phyloP scores from a whole-genome alignment of 2,113 vertebrate genomes.

The Rallus limicola region DNA sequence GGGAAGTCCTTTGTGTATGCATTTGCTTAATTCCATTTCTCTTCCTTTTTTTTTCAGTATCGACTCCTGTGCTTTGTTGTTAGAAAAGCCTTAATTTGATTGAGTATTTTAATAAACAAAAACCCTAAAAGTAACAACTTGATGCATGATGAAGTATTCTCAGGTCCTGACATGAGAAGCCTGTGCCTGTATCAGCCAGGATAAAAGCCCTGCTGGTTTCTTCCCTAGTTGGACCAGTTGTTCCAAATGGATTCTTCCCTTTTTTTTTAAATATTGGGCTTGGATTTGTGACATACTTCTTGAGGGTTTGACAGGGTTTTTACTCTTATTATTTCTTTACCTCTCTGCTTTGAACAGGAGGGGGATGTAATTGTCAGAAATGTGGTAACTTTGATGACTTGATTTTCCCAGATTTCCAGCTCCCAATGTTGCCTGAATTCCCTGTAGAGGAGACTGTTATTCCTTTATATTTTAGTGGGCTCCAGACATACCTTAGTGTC shows the following conservation, averaged over 20 bases:
- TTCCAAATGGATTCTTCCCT: neutral
- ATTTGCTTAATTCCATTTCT: neutral
- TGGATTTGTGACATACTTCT: neutral
- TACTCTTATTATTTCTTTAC: fast-evolving
- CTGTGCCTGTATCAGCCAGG: neutral
- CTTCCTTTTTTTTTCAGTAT: neutral
- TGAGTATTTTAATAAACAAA: slow-evolving; percentile 30
- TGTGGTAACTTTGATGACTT: neutral
- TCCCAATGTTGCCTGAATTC: neutral
- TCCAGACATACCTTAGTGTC: neutral
- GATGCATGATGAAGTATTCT: neutral
- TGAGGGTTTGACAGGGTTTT: neutral
- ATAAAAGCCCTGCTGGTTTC: neutral
- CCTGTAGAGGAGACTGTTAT: neutral
- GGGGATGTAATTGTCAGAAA: neutral
- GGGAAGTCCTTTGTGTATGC: neutral
- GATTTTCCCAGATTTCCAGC: neutral
- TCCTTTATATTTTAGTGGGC: neutral
- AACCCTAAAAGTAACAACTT: neutral
- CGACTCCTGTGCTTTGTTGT: neutral
- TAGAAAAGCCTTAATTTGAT: slow-evolving; percentile 10
- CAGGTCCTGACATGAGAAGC: neutral
- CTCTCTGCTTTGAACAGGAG: fast-evolving
- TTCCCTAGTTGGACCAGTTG: neutral
- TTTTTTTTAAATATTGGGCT: neutral